Evolutionary conservation across 1,140 invertebrate species (phyloP), one percentile per base, ranked within the genome.

Genomic region (Papilio aristodemus): DNA sequence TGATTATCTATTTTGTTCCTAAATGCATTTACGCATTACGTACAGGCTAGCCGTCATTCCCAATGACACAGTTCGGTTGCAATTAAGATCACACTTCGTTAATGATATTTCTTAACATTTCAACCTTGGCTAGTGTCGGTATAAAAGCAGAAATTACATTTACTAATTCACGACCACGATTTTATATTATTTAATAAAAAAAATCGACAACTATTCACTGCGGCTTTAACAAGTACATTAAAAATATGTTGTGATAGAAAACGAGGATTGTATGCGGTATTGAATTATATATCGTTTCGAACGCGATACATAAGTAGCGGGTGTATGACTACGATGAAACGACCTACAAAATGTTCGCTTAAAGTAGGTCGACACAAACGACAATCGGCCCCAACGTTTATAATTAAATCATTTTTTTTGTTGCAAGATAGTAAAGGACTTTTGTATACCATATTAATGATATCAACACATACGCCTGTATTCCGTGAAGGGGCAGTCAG

Each of bases 71-170:
- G 76, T 84, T 81, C 73, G 70, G 57, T 25, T 72, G 72, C 80
- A 87, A 87, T 85, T 87, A 85, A 87, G 78, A 80, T 46, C 75
- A 76, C 77, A 73, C 73, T 74, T 72, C 72, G 75, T 81, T 83
- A 84, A 84, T 80, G 78, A 82, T 78, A 81, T 86, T 86, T 85
- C 81, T 76, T 76, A 80, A 86, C 64, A 62, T 22, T 46, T 10
- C 70, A 75, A 75, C 83, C 84, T 86, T 86, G 83, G 70, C 60
- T 75, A 43, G 68, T 74, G 75, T 68, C 75, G 66, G 74, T 74
- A 67, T 58, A 71, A 72, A 71, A 68, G 67, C 46, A 57, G 59
- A 73, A 76, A 70, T 57, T 70, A 13, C 43, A 50, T 46, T 66
- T 66, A 66, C 10, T 13, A 41, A 46, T 32, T 50, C 36, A 36